Percentiles rank a stretch among this genome's conserved stretches.
phyloP scores from a whole-genome alignment of 2,888 invertebrate genomes.

The Tipula vernalis region DNA sequence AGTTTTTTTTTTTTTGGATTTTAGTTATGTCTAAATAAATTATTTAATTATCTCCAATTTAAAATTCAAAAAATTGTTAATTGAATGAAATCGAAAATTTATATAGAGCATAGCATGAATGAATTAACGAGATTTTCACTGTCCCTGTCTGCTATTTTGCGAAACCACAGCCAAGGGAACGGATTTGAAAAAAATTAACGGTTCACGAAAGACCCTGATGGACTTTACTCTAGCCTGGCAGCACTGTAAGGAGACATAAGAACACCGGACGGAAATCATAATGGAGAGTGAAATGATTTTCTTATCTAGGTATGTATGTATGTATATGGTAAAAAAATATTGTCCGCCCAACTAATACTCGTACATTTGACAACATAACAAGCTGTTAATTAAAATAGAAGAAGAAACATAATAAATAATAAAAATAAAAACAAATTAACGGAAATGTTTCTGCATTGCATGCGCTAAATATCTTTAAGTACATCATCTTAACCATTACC shows the following conservation, averaged over 20 bases:
- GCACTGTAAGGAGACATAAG: no score
- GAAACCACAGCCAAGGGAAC: no score
- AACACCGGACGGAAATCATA: no score
- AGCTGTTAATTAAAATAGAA: background rate
- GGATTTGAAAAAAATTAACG: no score
- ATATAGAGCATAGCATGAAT: no score
- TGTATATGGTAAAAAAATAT: background rate
- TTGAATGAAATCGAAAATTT: background rate
- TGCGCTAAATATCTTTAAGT: background rate
- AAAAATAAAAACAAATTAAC: background rate
- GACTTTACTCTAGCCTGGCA: no score
- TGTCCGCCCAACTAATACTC: background rate
- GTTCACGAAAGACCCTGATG: no score
- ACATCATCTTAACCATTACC: background rate
- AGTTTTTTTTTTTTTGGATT: background rate
- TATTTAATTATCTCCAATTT: background rate
- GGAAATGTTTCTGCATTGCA: background rate
- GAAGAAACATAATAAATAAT: background rate
- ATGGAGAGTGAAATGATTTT: no score
- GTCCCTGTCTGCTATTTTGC: no score
- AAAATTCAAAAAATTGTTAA: background rate
- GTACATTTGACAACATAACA: background rate
- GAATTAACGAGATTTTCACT: no score
- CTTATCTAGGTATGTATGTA: background rate
- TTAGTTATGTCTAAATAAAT: background rate